Evolutionary conservation across 2,888 invertebrate species (phyloP), one percentile per base, ranked within the genome.

Genomic region (Drosophila maculinotata): DNA sequence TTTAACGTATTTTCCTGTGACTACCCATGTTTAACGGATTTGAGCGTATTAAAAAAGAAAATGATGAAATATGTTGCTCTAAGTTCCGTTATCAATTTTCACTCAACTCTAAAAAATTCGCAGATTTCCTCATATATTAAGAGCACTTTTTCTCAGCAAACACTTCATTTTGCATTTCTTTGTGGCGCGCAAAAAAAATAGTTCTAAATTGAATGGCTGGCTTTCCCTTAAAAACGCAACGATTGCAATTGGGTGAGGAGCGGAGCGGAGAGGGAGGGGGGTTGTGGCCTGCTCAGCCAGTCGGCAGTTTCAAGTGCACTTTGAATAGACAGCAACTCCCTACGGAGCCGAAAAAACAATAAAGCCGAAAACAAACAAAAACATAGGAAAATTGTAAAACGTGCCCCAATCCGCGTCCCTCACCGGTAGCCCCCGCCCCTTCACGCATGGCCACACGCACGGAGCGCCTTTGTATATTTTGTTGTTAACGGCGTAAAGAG

Each of bases 161-260:
- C 84, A 81, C 75, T 75, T 78, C 54, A 78, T 81, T 78, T 75
- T 63, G 77, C 70, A 76, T 79, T 84, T 78, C 15, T n/a, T 36
- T 42, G 44, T 67, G 42, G 60, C 66, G 74, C 62, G 84, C 87
- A 69, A 83, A 83, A 82, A 73, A 65, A 1, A 10, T 58, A 77
- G 69, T 82, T 85, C 79, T 76, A 76, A 76, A 85, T 77, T 82
- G 79, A 85, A 79, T 85, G 76, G 67, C 71, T 72, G 74, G n/a
- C n/a, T n/a, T n/a, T 71, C 53, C 68, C 87, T 72, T 68, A 74
- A 76, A 79, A 81, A 59, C 70, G 82, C 82, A 79, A 60, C 62
- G 59, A 76, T 70, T 69, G 69, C 79, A 80, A 72, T 72, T 33
- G 68, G 38, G n/a, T n/a, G n/a, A n/a, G n/a, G n/a, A n/a, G n/a